phyloP scores from a whole-genome alignment of 2,113 vertebrate genomes.

The Neomonachus schauinslandi region DNA sequence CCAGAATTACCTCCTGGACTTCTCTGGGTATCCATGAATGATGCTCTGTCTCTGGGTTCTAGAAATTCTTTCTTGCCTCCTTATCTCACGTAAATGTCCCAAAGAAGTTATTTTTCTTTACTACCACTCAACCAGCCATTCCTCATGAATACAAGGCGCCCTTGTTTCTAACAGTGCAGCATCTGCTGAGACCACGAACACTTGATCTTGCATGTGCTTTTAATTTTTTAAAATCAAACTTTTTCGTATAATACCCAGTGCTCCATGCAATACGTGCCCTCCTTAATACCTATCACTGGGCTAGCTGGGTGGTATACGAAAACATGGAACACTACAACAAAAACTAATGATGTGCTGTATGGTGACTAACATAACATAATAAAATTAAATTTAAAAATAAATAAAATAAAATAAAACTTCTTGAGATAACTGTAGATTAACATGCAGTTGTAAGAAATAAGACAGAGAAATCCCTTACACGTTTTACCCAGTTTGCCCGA shows the following conservation, averaged over 20 bases:
- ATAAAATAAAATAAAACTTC: no score
- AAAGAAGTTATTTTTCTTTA: background rate
- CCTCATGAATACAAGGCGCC: no score
- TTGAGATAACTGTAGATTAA: background rate
- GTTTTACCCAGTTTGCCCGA: fast-evolving
- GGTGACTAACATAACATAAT: no score
- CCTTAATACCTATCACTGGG: no score
- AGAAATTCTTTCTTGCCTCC: background rate
- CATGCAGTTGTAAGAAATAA: background rate
- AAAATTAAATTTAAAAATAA: no score
- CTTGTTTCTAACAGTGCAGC: background rate
- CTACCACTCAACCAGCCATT: fast-evolving
- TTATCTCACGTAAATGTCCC: background rate
- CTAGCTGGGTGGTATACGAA: no score
- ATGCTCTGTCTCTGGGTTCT: background rate
- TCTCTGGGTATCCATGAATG: background rate
- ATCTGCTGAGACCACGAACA: fast-evolving
- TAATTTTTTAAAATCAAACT: background rate
- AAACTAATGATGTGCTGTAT: no score
- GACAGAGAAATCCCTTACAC: no score
- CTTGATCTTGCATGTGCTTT: no score
- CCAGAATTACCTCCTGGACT: no score
- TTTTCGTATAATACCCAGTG: background rate
- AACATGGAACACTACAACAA: no score
- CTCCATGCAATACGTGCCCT: no score